Percentiles rank a stretch among this genome's conserved stretches.
Conservation (phyloP, 2,888 invertebrate species). For the Machimus rusticus region DNA sequence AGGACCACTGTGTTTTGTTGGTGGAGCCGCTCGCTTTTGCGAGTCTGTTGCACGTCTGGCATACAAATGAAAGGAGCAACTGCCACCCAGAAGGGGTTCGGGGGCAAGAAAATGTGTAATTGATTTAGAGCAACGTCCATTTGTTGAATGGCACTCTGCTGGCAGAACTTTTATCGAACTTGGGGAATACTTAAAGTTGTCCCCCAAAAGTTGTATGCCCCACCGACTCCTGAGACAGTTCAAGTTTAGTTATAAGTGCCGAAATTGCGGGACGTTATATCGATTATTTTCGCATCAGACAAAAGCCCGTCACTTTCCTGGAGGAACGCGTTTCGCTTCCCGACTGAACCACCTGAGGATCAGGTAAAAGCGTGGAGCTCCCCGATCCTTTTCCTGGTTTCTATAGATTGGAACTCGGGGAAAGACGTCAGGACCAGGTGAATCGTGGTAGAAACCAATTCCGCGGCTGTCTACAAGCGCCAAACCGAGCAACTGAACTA, state of each 20-base stretch:
- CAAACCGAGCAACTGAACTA: background rate
- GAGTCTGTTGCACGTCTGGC: slow-evolving; percentile 41
- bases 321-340: background rate
- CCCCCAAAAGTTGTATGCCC: background rate
- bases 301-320: background rate
- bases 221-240: slow-evolving; percentile 8
- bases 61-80: slow-evolving; percentile 42
- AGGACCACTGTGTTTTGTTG: background rate
- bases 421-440: background rate
- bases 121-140: slow-evolving; percentile 31
- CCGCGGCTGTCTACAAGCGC: background rate
- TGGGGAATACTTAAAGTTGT: slow-evolving; percentile 15
- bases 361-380: background rate
- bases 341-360: background rate
- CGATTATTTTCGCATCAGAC: background rate
- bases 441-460: background rate
- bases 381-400: background rate
- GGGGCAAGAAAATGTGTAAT: slow-evolving; percentile 27
- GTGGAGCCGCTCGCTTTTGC: slow-evolving; percentile 5
- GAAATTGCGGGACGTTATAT: background rate
- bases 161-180: slow-evolving; percentile 21
- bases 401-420: background rate
- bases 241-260: slow-evolving; percentile 12
- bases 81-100: too few relatives aligned
- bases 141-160: slow-evolving; percentile 21